phyloP scores from a whole-genome alignment of 2,888 invertebrate species.

The Plemyria rubiginata region DNA sequence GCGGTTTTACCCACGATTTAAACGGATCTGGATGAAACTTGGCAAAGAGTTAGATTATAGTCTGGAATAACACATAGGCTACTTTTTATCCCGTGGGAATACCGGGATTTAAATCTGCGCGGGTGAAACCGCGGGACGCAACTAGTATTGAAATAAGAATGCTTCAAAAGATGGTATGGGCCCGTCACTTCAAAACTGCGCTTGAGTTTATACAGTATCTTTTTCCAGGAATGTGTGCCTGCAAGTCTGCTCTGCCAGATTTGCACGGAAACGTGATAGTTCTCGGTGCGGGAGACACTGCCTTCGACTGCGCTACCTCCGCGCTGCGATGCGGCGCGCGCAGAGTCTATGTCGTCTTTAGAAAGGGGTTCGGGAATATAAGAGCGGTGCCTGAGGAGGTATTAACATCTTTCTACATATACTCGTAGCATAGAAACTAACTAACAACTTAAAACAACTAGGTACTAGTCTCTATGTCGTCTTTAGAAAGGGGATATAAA shows the following conservation, averaged over 20 bases:
- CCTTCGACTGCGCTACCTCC: conserved; percentile 99
- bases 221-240: conserved; percentile 89
- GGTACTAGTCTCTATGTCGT: conserved; percentile 90
- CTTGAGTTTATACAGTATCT: neutral
- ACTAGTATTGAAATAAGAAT: no score
- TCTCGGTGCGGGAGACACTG: conserved; percentile 98
- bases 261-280: conserved; percentile 95
- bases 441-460: no score
- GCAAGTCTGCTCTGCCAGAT: conserved; percentile 89
- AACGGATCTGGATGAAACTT: no score
- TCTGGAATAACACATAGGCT: no score
- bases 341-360: conserved; percentile 96
- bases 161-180: no score
- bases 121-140: no score
- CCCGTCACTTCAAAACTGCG: neutral
- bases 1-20: no score
- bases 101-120: no score
- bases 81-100: no score
- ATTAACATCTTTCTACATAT: conserved; percentile 6
- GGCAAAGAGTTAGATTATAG: no score
- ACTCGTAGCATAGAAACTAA: no score
- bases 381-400: conserved; percentile 99
- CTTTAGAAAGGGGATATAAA: conserved; percentile 78
- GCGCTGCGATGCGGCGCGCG: conserved; percentile 97
- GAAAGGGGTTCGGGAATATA: conserved; percentile 97